Conservation (phyloP, 2,113 vertebrate species). For the Gnathonemus longibarbis region DNA sequence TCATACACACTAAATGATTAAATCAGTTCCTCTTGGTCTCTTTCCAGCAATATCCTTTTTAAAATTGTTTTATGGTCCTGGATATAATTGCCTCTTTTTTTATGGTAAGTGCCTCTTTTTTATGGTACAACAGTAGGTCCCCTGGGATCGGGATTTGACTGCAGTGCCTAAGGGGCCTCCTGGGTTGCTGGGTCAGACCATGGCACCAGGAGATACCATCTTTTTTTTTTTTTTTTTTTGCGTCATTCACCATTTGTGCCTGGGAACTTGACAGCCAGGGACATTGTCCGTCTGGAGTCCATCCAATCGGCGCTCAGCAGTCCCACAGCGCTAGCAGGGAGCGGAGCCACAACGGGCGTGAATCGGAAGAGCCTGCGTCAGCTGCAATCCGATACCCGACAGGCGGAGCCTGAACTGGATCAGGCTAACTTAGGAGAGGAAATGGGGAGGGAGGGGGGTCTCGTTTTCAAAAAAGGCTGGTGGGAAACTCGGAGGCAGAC, state of each 20-base stretch:
- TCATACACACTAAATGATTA: not conserved
- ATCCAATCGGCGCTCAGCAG: not conserved
- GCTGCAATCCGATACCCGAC: not conserved
- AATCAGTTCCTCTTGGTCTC: not conserved
- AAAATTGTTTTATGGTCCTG: not conserved
- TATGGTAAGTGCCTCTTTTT: not conserved
- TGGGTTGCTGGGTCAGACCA: not conserved
- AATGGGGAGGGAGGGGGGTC: not conserved
- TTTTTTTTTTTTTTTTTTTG: not conserved
- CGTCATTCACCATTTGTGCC: slow-evolving; percentile 5
- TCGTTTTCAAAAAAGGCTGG: not conserved
- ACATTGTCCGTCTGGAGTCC: not conserved
- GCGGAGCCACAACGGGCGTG: not conserved
- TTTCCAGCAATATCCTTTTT: not conserved
- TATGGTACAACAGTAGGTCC: not conserved
- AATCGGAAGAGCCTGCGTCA: slow-evolving; percentile 7
- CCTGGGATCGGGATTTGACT: not conserved
- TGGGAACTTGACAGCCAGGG: not conserved
- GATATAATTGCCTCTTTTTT: not conserved
- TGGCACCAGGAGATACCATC: not conserved
- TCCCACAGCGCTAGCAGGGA: not conserved
- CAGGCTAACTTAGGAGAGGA: not conserved
- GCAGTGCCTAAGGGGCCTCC: not conserved
- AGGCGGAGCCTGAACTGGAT: slow-evolving; percentile 1
- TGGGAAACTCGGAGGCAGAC: not conserved